Base-by-base conservation (phyloP, 2,113 vertebrate species). In the Romanogobio albipinnatus region DNA sequence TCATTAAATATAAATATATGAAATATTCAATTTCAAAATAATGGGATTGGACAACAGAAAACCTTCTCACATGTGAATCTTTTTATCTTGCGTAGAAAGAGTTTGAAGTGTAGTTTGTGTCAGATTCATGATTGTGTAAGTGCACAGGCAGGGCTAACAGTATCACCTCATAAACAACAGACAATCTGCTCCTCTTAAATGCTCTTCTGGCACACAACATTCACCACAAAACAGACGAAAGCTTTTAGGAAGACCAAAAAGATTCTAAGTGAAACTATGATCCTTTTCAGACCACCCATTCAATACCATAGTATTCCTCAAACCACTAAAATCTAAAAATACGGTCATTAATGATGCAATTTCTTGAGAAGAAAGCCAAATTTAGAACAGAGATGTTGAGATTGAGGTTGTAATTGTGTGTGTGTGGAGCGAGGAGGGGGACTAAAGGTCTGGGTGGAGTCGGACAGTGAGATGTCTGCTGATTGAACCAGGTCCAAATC, bases 131-230 rank as follows among this genome's bases (percentile, higher is more conserved):
- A 24, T 24, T 36, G 19, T 85, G 51, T 83, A 49, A 84, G 51
- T 29, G 47, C 15, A 36, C 51, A 58, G 59, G 49, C 33, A 86
- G 64, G 77, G 70, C 62, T 58, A 76, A 89, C 39, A 80, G 84
- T 51, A 10, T 8, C 9, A 62, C 22, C 47, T 89, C 51, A 87
- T 88, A 87, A 93, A 89, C 4, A 92, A 88, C 6, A 47, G 70
- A 51, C 61, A 64, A 84, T 86, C 80, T 45, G 45, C 43, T 61
- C 59, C 64, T 68, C 68, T 64, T 51, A 82, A 85, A 74, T 82
- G 83, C 64, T 45, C 26, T 71, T 85, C 47, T 82, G 78, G 79
- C 74, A 73, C 45, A 78, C 7, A 85, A 68, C 9, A 53, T 39
- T 6, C 53, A 53, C 26, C 36, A 19, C 66, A 19, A 77, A 68